These are phyloP conservation scores for Varanus salvator DNA, from an alignment of 2,113 vertebrate species.

Conservation along the genomic window DNA sequence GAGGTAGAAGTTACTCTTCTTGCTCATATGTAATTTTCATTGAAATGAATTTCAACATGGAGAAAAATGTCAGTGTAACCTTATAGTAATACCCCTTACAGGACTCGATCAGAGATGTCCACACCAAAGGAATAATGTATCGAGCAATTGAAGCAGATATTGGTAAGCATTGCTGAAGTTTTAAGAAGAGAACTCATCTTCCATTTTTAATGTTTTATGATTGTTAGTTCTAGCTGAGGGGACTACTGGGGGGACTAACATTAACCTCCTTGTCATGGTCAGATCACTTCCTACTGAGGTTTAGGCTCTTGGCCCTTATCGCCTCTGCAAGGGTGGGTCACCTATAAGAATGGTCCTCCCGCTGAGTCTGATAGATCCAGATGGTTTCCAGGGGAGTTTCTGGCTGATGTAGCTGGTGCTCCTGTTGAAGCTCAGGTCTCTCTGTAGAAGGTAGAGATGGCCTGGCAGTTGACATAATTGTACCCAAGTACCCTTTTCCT, in stretches of 20 bases:
- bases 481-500: no score
- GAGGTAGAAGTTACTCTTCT: neutral
- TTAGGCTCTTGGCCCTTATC: no score
- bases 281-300: no score
- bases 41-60: neutral
- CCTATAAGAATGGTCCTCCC: no score
- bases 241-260: no score
- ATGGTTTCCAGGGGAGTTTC: neutral
- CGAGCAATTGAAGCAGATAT: conserved; percentile 95
- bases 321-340: no score
- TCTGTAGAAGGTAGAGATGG: no score
- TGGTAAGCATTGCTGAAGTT: conserved; percentile 76
- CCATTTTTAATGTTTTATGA: neutral
- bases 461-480: no score
- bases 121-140: conserved; percentile 97
- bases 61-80: neutral
- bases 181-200: neutral
- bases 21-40: neutral
- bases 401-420: neutral
- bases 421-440: no score
- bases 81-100: conserved; percentile 69
- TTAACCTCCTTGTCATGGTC: no score
- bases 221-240: neutral
- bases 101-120: conserved; percentile 96
- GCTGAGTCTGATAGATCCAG: neutral